A percentile compares a stretch with the other conserved stretches of the same genome.
These are phyloP conservation scores for Amyelois transitella DNA, from an alignment of 1,140 invertebrate genomes.

Conservation along the genomic window DNA sequence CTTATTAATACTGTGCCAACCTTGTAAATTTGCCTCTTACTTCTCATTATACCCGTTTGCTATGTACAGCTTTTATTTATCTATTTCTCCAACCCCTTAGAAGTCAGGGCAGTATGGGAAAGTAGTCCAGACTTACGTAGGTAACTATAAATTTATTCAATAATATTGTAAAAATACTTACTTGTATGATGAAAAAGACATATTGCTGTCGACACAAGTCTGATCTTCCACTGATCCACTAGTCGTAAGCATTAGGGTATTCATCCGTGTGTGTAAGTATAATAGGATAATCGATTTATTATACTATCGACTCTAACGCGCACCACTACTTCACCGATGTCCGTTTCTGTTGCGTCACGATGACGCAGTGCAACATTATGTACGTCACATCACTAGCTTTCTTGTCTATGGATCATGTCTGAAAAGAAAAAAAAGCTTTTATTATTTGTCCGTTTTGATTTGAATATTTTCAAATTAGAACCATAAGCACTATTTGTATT, in stretches of 20 bases:
- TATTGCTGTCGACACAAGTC: slow-evolving; percentile 58
- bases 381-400: slow-evolving; percentile 44
- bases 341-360: slow-evolving; percentile 30
- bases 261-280: slow-evolving; percentile 40
- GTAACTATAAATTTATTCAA: slow-evolving; percentile 10
- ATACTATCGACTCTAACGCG: slow-evolving; percentile 22
- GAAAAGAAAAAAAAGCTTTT: slow-evolving; percentile 17
- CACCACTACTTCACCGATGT: slow-evolving; percentile 39
- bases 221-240: slow-evolving; percentile 54
- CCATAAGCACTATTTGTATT: neutral
- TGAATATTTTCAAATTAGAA: neutral
- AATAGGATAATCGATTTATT: slow-evolving; percentile 18
- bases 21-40: too few species aligned
- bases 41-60: too few species aligned
- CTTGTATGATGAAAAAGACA: slow-evolving; percentile 66
- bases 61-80: too few species aligned
- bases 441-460: neutral
- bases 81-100: too few species aligned
- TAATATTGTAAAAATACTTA: slow-evolving; percentile 35
- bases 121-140: too few species aligned
- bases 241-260: slow-evolving; percentile 67
- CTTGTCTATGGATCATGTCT: slow-evolving; percentile 19
- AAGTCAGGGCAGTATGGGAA: too few species aligned
- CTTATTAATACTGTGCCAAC: too few species aligned
- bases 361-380: slow-evolving; percentile 39